phyloP scores from a whole-genome alignment of 2,113 vertebrate genomes.

The Sapajus apella region DNA sequence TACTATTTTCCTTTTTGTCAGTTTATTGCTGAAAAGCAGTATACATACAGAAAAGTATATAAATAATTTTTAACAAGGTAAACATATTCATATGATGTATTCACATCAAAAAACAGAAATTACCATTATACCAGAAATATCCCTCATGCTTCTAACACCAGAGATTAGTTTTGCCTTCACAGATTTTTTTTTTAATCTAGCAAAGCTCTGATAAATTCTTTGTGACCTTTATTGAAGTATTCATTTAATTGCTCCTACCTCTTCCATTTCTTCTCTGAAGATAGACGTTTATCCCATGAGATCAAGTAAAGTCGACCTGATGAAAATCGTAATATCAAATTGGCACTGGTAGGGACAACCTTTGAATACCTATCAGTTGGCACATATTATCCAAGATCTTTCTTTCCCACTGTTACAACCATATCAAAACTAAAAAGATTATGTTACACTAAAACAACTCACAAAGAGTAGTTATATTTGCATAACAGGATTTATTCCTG shows the following conservation, averaged over 20 bases:
- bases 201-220: constrained; percentile 33
- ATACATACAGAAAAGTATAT: not conserved
- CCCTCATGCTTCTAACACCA: not conserved
- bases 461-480: constrained; percentile 12
- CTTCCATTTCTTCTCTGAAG: not conserved
- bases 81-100: not conserved
- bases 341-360: not conserved
- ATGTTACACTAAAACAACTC: constrained; percentile 30
- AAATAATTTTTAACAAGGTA: not conserved
- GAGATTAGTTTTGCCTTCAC: constrained; percentile 23
- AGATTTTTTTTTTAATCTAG: constrained; percentile 37
- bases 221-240: constrained; percentile 49
- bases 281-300: constrained; percentile 14
- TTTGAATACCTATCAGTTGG: not conserved
- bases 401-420: not conserved
- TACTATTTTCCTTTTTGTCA: not conserved
- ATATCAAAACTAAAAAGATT: constrained; percentile 15
- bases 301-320: not conserved
- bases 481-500: constrained; percentile 43
- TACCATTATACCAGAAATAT: not conserved
- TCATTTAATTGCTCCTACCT: constrained; percentile 49
- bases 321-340: not conserved
- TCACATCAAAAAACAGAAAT: not conserved
- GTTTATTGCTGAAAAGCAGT: not conserved
- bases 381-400: not conserved